phyloP scores from a whole-genome alignment of 23 tunicate species.

The Corella eumyota region DNA sequence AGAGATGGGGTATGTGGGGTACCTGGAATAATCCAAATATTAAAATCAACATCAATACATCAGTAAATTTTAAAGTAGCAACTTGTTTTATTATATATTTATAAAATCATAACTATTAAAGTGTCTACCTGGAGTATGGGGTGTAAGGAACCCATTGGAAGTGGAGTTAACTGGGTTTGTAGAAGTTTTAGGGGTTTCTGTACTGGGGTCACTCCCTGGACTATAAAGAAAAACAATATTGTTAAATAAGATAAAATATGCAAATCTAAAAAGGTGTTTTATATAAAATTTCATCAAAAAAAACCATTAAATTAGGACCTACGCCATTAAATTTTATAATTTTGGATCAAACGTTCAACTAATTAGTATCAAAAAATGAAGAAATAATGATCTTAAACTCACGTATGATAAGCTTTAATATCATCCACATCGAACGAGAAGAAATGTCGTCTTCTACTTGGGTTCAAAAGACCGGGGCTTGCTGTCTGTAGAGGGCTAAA shows the following conservation, averaged over 20 bases:
- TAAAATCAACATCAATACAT: too few relatives aligned
- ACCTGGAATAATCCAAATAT: too few relatives aligned
- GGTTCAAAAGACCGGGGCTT: constrained; percentile 67
- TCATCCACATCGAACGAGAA: constrained; percentile 88
- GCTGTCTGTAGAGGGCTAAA: constrained; percentile 81
- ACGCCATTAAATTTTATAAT: background rate
- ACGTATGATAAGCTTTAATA: constrained; percentile 92
- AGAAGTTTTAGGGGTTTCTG: constrained; percentile 10
- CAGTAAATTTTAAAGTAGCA: too few relatives aligned
- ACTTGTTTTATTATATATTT: too few relatives aligned
- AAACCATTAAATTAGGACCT: background rate
- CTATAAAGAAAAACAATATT: background rate
- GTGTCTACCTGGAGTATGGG: constrained; percentile 73
- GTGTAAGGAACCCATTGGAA: constrained; percentile 47
- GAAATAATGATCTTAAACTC: constrained; percentile 16
- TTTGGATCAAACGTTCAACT: background rate
- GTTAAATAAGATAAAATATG: too few relatives aligned
- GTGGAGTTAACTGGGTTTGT: constrained; percentile 3
- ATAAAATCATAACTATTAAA: too few relatives aligned
- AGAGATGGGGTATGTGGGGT: constrained; percentile 80
- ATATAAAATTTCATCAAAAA: too few relatives aligned
- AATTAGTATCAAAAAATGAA: constrained; percentile 2
- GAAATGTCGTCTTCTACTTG: constrained; percentile 26
- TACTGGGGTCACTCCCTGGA: background rate
- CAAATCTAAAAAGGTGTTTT: too few relatives aligned